A percentile compares a stretch with the other conserved stretches of the same genome.
Conservation (phyloP, 2,888 invertebrate species). For the Diachrysia chrysitis region DNA sequence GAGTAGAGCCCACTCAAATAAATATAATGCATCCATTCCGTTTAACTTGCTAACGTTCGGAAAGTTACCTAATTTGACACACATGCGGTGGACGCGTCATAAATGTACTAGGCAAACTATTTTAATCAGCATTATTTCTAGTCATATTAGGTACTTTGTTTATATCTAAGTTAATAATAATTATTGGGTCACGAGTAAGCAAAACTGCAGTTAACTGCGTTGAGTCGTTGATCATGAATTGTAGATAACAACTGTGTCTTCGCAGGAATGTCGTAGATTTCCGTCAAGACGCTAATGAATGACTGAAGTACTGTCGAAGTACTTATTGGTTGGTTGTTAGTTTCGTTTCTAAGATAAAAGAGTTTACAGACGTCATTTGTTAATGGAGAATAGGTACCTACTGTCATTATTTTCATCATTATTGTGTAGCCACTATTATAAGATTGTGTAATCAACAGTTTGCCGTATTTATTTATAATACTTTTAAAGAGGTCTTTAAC, state of each 20-base stretch:
- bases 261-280: conserved; percentile 1
- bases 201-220: background rate
- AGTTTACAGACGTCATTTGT: background rate
- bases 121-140: conserved; percentile 30
- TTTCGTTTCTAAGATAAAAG: background rate
- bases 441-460: too few species aligned
- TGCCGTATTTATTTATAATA: too few species aligned
- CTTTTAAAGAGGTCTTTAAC: too few species aligned
- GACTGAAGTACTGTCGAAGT: background rate
- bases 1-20: background rate
- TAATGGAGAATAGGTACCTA: background rate
- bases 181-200: conserved; percentile 6
- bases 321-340: background rate
- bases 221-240: background rate
- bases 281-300: background rate
- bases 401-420: background rate
- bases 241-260: background rate
- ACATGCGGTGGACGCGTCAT: conserved; percentile 35
- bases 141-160: background rate
- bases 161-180: background rate
- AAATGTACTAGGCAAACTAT: conserved; percentile 26
- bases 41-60: conserved; percentile 22
- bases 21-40: conserved; percentile 7
- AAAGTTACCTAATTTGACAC: conserved; percentile 40
- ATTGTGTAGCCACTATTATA: background rate